A percentile compares a stretch with the other conserved stretches of the same genome.
Evolutionary conservation across 2,888 invertebrate genomes (phyloP).

Genomic region (Anticlea derivata): DNA sequence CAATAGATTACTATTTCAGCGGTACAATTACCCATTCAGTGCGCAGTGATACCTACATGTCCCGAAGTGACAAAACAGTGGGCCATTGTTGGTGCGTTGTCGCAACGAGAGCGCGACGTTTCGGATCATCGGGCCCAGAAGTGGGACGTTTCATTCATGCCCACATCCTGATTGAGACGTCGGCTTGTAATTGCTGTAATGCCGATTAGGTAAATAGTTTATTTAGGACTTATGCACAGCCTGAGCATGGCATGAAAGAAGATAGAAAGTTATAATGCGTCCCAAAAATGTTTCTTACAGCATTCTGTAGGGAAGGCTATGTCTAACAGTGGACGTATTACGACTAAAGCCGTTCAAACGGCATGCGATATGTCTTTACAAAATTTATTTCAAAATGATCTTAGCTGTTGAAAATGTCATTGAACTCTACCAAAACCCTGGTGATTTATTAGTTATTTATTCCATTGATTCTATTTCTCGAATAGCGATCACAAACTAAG

Average conservation of each 20-base stretch:
- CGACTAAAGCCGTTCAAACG: no score
- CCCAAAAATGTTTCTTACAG: no score
- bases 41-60: slow-evolving; percentile 15
- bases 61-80: slow-evolving; percentile 53
- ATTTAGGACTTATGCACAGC: no score
- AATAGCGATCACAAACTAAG: no score
- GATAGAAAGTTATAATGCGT: no score
- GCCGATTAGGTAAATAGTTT: not conserved
- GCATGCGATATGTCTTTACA: no score
- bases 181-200: slow-evolving; percentile 29
- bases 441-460: not conserved
- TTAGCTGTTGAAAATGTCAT: not conserved
- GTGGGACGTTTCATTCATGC: slow-evolving; percentile 57
- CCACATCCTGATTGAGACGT: slow-evolving; percentile 52
- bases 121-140: slow-evolving; percentile 58
- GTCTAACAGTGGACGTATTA: no score
- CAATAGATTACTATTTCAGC: slow-evolving; percentile 6
- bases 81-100: slow-evolving; percentile 48
- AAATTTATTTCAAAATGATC: no score
- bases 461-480: no score
- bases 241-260: no score
- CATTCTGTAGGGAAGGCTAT: no score
- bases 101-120: slow-evolving; percentile 60
- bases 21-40: slow-evolving; percentile 11
- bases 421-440: not conserved